These are phyloP conservation scores for Chalcis sispes DNA, from an alignment of 2,888 invertebrate species.

Conservation along the genomic window DNA sequence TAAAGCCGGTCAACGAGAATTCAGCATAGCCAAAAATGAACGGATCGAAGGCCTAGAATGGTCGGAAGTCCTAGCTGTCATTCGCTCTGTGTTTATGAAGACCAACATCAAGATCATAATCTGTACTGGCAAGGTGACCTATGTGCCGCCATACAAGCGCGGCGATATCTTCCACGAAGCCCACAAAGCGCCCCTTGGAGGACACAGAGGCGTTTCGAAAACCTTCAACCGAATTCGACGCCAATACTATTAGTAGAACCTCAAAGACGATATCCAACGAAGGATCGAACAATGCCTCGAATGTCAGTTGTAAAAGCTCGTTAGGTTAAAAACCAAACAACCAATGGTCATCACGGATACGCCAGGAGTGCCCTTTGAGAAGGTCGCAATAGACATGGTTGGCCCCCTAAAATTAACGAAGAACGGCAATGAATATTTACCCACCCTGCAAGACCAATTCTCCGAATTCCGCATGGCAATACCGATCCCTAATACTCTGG, in stretches of 20 bases:
- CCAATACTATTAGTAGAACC: background rate
- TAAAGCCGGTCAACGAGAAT: no score
- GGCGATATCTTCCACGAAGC: background rate
- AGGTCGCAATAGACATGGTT: background rate
- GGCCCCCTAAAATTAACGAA: background rate
- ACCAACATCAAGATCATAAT: conserved; percentile 8
- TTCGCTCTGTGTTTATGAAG: no score
- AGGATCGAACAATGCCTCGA: conserved; percentile 14
- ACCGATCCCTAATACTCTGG: background rate
- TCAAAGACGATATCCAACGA: conserved; percentile 9
- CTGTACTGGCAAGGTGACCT: conserved; percentile 9
- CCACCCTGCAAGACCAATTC: background rate
- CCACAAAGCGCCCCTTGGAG: background rate
- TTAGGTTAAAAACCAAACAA: conserved; percentile 6
- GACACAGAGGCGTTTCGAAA: conserved; percentile 14
- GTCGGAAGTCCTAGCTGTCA: no score
- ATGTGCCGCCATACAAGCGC: background rate
- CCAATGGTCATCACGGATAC: conserved; percentile 6
- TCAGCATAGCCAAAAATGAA: no score
- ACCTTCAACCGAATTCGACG: conserved; percentile 3
- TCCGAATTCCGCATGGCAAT: conserved; percentile 12
- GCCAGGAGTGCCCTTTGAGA: background rate
- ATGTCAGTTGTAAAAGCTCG: conserved; percentile 30
- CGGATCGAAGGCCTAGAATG: no score
- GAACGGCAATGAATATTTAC: conserved; percentile 4